Percentiles rank a stretch among this genome's conserved stretches.
Evolutionary conservation across 2,113 vertebrate species (phyloP).

Genomic region (Trochalopteron elliotii): DNA sequence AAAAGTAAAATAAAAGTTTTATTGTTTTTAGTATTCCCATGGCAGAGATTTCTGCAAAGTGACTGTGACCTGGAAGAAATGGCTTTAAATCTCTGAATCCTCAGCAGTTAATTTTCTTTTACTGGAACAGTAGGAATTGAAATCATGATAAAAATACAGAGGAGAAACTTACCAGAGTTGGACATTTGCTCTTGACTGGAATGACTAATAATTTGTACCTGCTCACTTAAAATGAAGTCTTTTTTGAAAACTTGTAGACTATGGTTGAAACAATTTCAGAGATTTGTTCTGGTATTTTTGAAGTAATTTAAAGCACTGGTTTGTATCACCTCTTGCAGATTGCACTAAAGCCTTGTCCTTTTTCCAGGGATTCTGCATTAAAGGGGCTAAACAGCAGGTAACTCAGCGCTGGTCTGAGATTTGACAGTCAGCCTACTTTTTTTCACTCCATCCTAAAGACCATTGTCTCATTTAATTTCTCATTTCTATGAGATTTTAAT

Average conservation of each 20-base stretch:
- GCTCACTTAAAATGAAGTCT: neutral
- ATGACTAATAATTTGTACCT: neutral
- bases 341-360: neutral
- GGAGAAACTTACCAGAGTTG: neutral
- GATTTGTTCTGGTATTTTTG: neutral
- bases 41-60: neutral
- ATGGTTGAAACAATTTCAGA: neutral
- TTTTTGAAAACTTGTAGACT: neutral
- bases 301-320: neutral
- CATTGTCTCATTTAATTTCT: neutral
- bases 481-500: neutral
- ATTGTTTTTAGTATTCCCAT: neutral
- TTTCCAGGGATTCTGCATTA: neutral
- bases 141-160: neutral
- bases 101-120: neutral
- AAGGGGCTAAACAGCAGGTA: neutral
- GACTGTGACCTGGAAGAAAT: neutral
- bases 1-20: neutral
- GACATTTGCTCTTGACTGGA: neutral
- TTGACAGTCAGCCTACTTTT: neutral
- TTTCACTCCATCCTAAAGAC: neutral
- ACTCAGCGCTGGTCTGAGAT: neutral
- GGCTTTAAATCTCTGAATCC: neutral
- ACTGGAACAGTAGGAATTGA: neutral
- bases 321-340: neutral